These are phyloP conservation scores for Chironomus striatipennis DNA, from an alignment of 1,140 invertebrate genomes.

Conservation along the genomic window DNA sequence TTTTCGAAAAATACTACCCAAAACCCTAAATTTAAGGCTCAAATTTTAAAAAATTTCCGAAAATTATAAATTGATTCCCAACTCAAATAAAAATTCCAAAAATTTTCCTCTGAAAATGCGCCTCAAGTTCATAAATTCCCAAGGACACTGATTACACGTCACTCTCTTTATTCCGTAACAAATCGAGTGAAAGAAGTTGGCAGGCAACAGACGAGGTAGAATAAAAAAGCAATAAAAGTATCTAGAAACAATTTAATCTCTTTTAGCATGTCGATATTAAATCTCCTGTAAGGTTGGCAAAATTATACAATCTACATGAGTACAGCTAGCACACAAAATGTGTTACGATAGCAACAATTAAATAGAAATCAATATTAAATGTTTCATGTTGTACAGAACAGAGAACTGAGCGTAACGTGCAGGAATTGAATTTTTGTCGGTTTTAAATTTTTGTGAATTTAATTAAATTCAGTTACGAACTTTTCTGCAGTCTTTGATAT, in stretches of 20 bases:
- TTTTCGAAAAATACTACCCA: too few relatives aligned
- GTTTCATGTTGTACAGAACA: neutral
- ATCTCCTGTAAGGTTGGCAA: neutral
- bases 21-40: too few relatives aligned
- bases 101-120: neutral
- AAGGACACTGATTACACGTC: neutral
- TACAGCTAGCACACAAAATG: neutral
- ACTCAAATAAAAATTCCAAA: neutral
- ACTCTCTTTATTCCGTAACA: neutral
- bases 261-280: slow-evolving; percentile 10
- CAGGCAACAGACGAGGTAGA: neutral
- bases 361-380: slow-evolving; percentile 21
- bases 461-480: neutral
- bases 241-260: slow-evolving; percentile 20
- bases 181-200: neutral
- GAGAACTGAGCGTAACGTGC: neutral
- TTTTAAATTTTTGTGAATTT: neutral
- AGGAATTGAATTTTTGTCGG: neutral
- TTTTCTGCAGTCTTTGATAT: neutral
- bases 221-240: neutral
- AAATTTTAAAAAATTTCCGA: too few relatives aligned
- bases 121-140: neutral
- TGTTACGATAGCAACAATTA: slow-evolving; percentile 17
- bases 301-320: too few relatives aligned
- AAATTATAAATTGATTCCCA: too few relatives aligned